phyloP scores from a whole-genome alignment of 2,888 invertebrate species.

The Andrena bucephala region DNA sequence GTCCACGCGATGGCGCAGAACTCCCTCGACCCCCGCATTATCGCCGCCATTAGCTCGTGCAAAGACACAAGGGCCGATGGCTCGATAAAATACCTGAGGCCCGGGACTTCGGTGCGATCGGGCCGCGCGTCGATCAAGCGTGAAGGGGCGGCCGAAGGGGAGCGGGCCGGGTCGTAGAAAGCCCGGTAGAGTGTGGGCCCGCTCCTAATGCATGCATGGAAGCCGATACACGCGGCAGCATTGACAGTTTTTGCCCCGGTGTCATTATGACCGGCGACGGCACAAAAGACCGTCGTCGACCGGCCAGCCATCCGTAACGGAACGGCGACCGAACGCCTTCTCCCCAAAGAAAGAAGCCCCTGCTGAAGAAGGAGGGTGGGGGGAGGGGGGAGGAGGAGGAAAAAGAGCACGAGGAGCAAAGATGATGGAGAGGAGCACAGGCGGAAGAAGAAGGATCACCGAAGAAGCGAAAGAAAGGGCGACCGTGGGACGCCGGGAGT shows the following conservation, averaged over 20 bases:
- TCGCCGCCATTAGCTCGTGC: neutral
- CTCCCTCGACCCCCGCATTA: neutral
- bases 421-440: slow-evolving; percentile 56
- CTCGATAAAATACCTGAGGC: neutral
- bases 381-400: slow-evolving; percentile 1
- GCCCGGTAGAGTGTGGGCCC: slow-evolving; percentile 38
- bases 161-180: slow-evolving; percentile 19
- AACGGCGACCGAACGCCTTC: slow-evolving; percentile 63
- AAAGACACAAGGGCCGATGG: neutral
- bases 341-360: slow-evolving; percentile 65
- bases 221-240: slow-evolving; percentile 73
- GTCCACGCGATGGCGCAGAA: neutral
- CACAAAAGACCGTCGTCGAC: slow-evolving; percentile 77
- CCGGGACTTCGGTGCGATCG: slow-evolving; percentile 1
- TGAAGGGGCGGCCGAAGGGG: neutral
- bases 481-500: slow-evolving; percentile 50
- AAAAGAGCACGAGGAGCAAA: slow-evolving; percentile 34
- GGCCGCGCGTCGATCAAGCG: slow-evolving; percentile 9
- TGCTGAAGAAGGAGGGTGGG: neutral
- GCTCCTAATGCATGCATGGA: slow-evolving; percentile 75
- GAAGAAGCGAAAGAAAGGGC: slow-evolving; percentile 21
- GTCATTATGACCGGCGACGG: slow-evolving; percentile 78
- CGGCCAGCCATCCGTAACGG: slow-evolving; percentile 74
- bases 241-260: slow-evolving; percentile 77
- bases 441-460: slow-evolving; percentile 50